Base-by-base conservation (phyloP, 2,888 invertebrate species). In the Dasysyrphus tricinctus region DNA sequence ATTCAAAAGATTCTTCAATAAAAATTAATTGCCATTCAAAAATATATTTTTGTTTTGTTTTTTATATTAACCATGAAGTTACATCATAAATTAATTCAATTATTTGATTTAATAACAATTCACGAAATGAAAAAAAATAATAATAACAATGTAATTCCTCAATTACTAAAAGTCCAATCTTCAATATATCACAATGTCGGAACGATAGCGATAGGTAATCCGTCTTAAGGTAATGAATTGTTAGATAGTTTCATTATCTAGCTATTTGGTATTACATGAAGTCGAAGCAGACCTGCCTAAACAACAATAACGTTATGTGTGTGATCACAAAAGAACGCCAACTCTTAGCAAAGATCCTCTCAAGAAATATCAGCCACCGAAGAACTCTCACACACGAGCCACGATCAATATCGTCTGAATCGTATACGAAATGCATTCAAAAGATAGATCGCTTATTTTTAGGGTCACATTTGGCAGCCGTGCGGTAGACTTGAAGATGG, bases 381-480 rank as follows among this genome's bases (percentile, higher is more conserved):
- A 73, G 57, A 80, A 69, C 74, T 69, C 75, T 72, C 44, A 57
- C 69, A 61, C 81, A 85, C 77, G 80, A 80, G 80, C 80, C 80
- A 24, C 14, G 69, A 63, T 76, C 85, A 80, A 81, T 78, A 81
- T 78, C 80, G 69, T 65, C 54, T 39, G 63, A 49, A 67, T 37
- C 67, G 80, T 81, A n/a, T n/a, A 78, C 77, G 49, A 77, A 85
- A 85, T 85, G 74, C 81, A 85, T 67, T 44, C 42, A 49, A 56
- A 73, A 47, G 77, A 74, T 80, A 61, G 80, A 70, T 76, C 37
- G 69, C 44, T 24, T 69, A 44, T 69, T 63, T 79, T 79, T 83
- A 83, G 83, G 79, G 74, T 80, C 84, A 84, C 80, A 65, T 72
- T 59, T n/a, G 67, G 63, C 51, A 51, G 57, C 11, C 3, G 34